Evolutionary conservation across 2,113 vertebrate genomes (phyloP).

Genomic region (Muscicapa adusta): DNA sequence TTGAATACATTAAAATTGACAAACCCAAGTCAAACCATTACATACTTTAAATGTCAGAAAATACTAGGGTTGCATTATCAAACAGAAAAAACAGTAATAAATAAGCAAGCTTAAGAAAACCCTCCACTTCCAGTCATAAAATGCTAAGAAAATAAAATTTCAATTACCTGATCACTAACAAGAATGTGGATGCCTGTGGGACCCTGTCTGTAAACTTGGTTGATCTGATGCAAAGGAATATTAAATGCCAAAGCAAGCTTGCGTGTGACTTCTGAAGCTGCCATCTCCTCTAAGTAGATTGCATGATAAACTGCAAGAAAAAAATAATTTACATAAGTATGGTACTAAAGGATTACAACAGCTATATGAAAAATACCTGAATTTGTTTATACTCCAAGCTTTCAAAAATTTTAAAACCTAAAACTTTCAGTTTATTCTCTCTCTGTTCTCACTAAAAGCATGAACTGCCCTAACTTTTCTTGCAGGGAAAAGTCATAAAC

Average conservation of each 20-base stretch:
- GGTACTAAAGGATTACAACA: neutral
- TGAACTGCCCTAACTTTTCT: neutral
- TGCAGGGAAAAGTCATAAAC: neutral
- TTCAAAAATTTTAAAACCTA: neutral
- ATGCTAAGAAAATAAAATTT: neutral
- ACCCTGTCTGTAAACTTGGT: conserved; percentile 93
- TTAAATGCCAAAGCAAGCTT: conserved; percentile 89
- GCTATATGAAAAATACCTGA: neutral
- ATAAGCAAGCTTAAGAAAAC: neutral
- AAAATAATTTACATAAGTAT: neutral
- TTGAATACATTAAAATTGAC: too few species aligned
- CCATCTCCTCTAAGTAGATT: conserved; percentile 93
- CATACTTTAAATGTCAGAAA: neutral
- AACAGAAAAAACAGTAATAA: neutral
- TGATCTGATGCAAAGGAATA: conserved; percentile 87
- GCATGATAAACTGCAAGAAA: conserved; percentile 86
- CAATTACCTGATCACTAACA: conserved; percentile 89
- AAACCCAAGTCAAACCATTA: too few species aligned
- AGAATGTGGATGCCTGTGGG: conserved; percentile 93
- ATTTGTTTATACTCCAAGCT: neutral
- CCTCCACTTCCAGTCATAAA: neutral
- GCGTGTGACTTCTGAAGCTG: conserved; percentile 86
- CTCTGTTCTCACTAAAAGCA: neutral
- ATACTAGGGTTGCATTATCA: neutral
- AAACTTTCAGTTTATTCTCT: neutral